Evolutionary conservation across 2,888 invertebrate species (phyloP).

Genomic region (Pecten maximus): DNA sequence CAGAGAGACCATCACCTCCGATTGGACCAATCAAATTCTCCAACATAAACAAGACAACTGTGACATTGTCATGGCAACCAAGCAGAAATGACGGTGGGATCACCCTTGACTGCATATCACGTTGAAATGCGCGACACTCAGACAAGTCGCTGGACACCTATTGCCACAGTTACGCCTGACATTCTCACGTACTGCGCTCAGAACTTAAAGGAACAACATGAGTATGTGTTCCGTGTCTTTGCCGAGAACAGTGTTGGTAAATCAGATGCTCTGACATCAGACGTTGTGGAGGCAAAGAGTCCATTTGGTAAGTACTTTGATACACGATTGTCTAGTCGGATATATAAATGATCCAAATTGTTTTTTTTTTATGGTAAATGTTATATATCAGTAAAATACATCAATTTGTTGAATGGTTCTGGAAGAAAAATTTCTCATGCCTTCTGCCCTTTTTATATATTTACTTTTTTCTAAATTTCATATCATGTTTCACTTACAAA

Average conservation of each 20-base stretch:
- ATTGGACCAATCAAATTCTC: constrained; percentile 75
- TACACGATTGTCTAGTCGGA: neutral
- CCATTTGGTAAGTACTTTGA: constrained; percentile 72
- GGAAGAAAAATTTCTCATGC: too few species aligned
- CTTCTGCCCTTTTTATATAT: too few species aligned
- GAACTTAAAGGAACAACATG: constrained; percentile 83
- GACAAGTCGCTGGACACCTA: constrained; percentile 87
- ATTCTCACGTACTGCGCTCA: constrained; percentile 75
- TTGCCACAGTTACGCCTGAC: constrained; percentile 92
- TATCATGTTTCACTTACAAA: too few species aligned
- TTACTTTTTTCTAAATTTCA: too few species aligned
- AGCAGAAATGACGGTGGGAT: constrained; percentile 94
- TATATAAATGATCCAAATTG: too few species aligned
- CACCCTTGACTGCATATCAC: constrained; percentile 84
- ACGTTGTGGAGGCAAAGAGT: constrained; percentile 74
- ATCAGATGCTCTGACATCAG: constrained; percentile 76
- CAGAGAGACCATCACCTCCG: constrained; percentile 65
- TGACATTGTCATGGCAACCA: constrained; percentile 84
- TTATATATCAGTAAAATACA: too few species aligned
- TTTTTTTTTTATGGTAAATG: too few species aligned
- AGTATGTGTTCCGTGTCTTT: constrained; percentile 80
- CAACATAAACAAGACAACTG: constrained; percentile 74
- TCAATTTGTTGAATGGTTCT: too few species aligned
- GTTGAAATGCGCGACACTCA: constrained; percentile 78
- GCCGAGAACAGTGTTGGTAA: constrained; percentile 79